Percentiles rank a stretch among this genome's conserved stretches.
These are phyloP conservation scores for Drosophila ironensis DNA, from an alignment of 1,140 invertebrate genomes.

Conservation along the genomic window DNA sequence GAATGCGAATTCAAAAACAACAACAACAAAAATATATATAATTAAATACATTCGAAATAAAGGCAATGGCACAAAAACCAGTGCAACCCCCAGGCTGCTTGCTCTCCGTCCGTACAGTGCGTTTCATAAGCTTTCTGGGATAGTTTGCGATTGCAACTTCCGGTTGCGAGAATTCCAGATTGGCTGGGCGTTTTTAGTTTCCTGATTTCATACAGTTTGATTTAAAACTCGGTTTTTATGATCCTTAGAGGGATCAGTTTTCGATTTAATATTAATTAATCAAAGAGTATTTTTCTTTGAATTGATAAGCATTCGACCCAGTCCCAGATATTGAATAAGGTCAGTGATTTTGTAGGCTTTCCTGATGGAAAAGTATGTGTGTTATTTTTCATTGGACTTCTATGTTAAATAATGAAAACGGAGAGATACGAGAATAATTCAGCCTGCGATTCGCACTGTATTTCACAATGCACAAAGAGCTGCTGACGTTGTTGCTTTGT, in stretches of 20 bases:
- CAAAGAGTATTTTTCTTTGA: background rate
- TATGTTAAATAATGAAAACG: background rate
- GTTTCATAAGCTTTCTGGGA: conserved; percentile 1
- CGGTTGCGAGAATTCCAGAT: background rate
- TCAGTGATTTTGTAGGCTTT: background rate
- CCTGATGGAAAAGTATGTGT: background rate
- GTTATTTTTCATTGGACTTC: no score
- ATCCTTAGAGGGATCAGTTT: no score
- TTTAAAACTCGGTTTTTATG: no score
- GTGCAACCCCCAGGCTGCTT: conserved; percentile 2
- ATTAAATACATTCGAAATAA: background rate
- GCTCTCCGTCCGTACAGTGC: conserved; percentile 1
- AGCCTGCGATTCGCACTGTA: no score
- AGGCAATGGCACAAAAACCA: conserved; percentile 28
- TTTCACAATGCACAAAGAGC: background rate
- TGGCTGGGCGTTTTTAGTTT: no score
- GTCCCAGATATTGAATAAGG: background rate
- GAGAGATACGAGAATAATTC: background rate
- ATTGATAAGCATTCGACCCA: background rate
- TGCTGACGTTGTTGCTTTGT: conserved; percentile 9
- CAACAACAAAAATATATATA: background rate
- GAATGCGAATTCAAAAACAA: background rate
- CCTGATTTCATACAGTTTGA: no score
- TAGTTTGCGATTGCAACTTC: background rate
- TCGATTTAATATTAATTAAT: no score